Evolutionary conservation across 2,113 vertebrate species (phyloP).

Genomic region (Anguilla rostrata): DNA sequence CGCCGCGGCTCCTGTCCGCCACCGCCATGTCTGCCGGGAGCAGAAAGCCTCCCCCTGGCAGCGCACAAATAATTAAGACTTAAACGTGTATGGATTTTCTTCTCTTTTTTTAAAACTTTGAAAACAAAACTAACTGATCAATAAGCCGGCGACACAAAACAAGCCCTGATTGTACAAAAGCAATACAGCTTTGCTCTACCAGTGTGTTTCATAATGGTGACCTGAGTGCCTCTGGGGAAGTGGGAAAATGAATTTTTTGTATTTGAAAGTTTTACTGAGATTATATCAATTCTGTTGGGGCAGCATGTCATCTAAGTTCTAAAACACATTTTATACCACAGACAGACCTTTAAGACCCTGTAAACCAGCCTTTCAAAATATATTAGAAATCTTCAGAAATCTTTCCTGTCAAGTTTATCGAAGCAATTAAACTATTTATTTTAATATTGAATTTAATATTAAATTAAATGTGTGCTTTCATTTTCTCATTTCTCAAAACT

Average conservation of each 20-base stretch:
- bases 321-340: background rate
- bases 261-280: background rate
- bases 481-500: background rate
- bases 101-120: background rate
- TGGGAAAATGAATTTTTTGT: background rate
- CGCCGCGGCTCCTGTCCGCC: constrained; percentile 52
- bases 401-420: background rate
- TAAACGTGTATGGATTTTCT: background rate
- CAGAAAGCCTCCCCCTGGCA: constrained; percentile 44
- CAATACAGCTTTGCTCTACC: background rate
- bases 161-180: background rate
- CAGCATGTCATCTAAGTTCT: background rate
- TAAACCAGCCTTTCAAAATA: background rate
- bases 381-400: background rate
- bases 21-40: constrained; percentile 49
- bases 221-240: background rate
- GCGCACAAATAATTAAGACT: constrained; percentile 7
- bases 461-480: background rate
- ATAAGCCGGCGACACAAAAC: background rate
- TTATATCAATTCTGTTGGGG: background rate
- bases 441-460: background rate
- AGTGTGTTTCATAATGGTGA: background rate
- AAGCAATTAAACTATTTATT: background rate
- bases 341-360: background rate
- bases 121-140: background rate